Base-by-base conservation (phyloP, 2,888 invertebrate genomes). In the Hipparchia semele region DNA sequence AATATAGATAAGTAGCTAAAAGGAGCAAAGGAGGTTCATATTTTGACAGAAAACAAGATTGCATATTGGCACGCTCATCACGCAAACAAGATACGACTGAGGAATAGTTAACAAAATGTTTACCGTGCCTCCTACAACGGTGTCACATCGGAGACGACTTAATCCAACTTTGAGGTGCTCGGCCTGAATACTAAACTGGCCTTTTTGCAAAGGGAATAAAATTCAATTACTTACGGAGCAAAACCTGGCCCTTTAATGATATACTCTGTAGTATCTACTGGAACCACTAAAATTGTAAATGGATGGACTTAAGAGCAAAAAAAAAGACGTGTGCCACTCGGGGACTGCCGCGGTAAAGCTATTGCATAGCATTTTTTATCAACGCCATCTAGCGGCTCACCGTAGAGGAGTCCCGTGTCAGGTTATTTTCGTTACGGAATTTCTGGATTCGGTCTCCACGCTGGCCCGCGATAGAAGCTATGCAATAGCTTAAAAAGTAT, bases 51-150 rank as follows among this genome's bases (percentile, higher is more conserved):
- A 33, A 65, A 65, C 65, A 53, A 12, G 51, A 23, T 33, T 13
- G 59, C 49, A 49, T 23, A 23, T 68, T 51, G 51, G 51, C 84
- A 84, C 77, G 81, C 83, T 84, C 84, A 82, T 86, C 88, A 84
- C 82, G 79, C 77, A 79, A 83, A 81, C 84, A 82, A 81, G 80
- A 81, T 76, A 81, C 80, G 83, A 87, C 88, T 89, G 88, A 88
- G 89, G 89, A 88, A 90, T 90, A 87, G 89, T 90, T 90, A 87
- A 88, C 86, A 87, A 88, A 88, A 76, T 79, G 78, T 82, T 81
- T 81, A 79, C 79, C 73, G 74, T 75, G 74, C 79, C 80, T 76
- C 79, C 81, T 82, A 81, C 81, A 66, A 67, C 67, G 67, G 68
- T 75, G 74, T 75, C 74, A 75, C 73, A 72, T 71, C 70, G 71